These are phyloP conservation scores for Crocuta crocuta DNA, from an alignment of 2,113 vertebrate genomes.

Conservation along the genomic window DNA sequence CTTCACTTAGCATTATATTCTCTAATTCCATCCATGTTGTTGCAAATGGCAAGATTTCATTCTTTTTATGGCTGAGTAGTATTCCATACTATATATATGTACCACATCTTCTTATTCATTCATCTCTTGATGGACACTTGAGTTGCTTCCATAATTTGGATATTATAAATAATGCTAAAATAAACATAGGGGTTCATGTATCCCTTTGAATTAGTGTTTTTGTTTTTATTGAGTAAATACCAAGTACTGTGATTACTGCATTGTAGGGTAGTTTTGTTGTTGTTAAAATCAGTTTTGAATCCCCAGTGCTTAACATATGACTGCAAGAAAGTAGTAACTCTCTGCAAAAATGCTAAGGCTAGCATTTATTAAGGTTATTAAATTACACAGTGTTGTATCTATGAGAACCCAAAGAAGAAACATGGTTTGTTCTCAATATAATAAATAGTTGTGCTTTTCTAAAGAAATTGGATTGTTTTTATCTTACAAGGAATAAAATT, in stretches of 20 bases:
- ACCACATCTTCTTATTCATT: not conserved
- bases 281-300: not conserved
- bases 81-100: not conserved
- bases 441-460: not conserved
- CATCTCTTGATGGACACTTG: not conserved
- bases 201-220: not conserved
- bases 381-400: not conserved
- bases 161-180: not conserved
- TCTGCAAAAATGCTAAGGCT: not conserved
- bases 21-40: not conserved
- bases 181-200: not conserved
- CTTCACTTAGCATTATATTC: not conserved
- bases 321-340: not conserved
- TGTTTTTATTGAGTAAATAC: not conserved
- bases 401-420: not conserved
- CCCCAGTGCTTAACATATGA: not conserved
- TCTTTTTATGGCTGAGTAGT: not conserved
- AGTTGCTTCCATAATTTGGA: not conserved
- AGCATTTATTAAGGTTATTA: not conserved
- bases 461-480: conserved; percentile 2
- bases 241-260: not conserved
- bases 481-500: not conserved
- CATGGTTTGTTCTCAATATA: not conserved
- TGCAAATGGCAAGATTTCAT: not conserved
- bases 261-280: not conserved